Conservation (phyloP, 2,888 invertebrate genomes). For the Ophion costatus region DNA sequence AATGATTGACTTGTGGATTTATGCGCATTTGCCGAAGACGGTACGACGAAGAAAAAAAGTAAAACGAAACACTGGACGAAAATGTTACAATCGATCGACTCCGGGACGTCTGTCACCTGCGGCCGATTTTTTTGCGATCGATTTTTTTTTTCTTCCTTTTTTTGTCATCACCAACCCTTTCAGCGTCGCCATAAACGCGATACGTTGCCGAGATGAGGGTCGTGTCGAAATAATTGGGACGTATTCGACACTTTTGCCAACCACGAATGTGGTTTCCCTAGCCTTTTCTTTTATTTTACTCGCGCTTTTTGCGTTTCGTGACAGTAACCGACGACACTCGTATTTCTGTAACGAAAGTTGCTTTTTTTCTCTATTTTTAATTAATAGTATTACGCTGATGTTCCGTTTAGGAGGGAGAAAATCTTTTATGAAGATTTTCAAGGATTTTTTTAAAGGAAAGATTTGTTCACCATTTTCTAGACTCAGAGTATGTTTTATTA, state of each 20-base stretch:
- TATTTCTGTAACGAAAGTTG: background rate
- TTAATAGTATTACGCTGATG: background rate
- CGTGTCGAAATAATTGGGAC: slow-evolving; percentile 57
- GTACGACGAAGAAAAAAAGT: background rate
- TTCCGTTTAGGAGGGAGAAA: background rate
- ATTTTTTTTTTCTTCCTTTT: slow-evolving; percentile 1
- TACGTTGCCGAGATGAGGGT: slow-evolving; percentile 26
- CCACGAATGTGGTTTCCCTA: background rate
- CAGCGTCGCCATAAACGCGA: slow-evolving; percentile 40
- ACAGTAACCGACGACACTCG: slow-evolving; percentile 28
- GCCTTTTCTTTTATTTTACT: slow-evolving; percentile 6
- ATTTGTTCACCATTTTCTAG: no score
- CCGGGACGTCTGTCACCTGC: slow-evolving; percentile 39
- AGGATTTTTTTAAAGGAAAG: no score
- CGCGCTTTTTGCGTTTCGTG: background rate
- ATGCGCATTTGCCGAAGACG: background rate
- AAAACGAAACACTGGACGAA: background rate
- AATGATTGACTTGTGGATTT: background rate
- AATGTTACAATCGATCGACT: background rate
- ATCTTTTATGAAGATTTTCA: no score
- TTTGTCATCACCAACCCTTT: slow-evolving; percentile 5
- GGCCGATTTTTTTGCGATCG: slow-evolving; percentile 29
- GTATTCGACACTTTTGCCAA: slow-evolving; percentile 24
- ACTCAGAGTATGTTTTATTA: no score
- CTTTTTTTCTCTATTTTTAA: background rate